Conservation (phyloP, 2,888 invertebrate genomes). For the Eristalis intricaria region DNA sequence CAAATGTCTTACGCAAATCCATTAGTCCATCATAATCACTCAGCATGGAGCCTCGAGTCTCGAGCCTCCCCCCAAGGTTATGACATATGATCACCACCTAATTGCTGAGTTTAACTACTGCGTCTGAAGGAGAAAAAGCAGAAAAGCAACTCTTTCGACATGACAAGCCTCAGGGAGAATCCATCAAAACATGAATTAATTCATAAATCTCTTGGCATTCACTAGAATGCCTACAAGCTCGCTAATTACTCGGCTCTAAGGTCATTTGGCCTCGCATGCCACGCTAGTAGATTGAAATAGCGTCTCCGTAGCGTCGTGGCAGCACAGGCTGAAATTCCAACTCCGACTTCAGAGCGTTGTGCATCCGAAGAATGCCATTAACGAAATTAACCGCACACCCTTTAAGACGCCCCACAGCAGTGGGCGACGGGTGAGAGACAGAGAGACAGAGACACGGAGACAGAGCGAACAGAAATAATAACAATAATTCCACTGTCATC, state of each 20-base stretch:
- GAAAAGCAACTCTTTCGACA: conserved; percentile 17
- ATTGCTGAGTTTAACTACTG: background rate
- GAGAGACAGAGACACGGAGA: background rate
- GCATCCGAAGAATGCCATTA: conserved; percentile 66
- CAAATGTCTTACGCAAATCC: no score
- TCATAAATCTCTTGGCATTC: conserved; percentile 58
- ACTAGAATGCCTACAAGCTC: background rate
- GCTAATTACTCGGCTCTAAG: conserved; percentile 61
- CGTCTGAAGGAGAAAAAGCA: background rate
- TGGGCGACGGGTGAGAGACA: background rate
- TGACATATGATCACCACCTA: conserved; percentile 13
- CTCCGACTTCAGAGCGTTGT: conserved; percentile 40
- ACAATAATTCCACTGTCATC: conserved; percentile 68
- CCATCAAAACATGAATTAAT: conserved; percentile 52
- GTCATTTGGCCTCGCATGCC: conserved; percentile 36
- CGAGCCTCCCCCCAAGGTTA: conserved; percentile 11
- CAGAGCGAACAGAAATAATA: conserved; percentile 46
- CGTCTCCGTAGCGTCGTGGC: no score
- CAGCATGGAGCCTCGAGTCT: background rate
- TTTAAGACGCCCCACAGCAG: conserved; percentile 8
- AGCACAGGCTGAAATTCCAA: conserved; percentile 21
- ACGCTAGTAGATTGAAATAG: conserved; percentile 35
- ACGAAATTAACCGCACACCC: conserved; percentile 63
- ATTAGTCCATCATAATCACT: background rate
- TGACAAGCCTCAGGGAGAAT: conserved; percentile 43